These are phyloP conservation scores for Acromyrmex echinatior DNA, from an alignment of 1,140 invertebrate genomes.

Conservation along the genomic window DNA sequence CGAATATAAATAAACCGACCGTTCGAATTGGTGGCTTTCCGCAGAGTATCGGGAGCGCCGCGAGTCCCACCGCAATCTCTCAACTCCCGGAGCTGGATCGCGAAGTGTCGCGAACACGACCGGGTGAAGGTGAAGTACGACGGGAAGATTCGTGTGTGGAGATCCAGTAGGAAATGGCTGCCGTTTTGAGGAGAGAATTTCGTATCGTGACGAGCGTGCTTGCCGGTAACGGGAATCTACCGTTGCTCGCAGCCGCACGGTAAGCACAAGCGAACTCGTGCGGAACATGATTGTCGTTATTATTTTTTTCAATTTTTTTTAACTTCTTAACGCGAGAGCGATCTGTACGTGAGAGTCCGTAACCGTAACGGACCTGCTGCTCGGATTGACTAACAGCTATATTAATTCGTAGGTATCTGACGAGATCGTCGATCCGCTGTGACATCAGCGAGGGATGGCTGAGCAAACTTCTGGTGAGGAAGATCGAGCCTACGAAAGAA, in stretches of 20 bases:
- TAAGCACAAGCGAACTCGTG: slow-evolving; percentile 56
- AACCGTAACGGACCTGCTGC: neutral
- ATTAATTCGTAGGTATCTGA: slow-evolving; percentile 72
- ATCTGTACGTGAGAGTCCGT: neutral
- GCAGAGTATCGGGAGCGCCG: slow-evolving; percentile 46
- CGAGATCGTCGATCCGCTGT: slow-evolving; percentile 85
- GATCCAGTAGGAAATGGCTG: slow-evolving; percentile 80
- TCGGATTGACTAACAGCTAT: slow-evolving; percentile 46
- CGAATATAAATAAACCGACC: slow-evolving; percentile 67
- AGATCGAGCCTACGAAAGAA: slow-evolving; percentile 97
- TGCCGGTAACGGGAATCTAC: slow-evolving; percentile 76
- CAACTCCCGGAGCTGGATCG: slow-evolving; percentile 27
- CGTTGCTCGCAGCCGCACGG: slow-evolving; percentile 72
- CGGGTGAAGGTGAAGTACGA: slow-evolving; percentile 43
- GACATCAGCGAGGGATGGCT: slow-evolving; percentile 93
- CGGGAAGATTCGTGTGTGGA: slow-evolving; percentile 49
- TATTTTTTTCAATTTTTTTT: neutral
- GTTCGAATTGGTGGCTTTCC: slow-evolving; percentile 12
- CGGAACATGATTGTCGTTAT: slow-evolving; percentile 8
- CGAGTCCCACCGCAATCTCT: slow-evolving; percentile 36
- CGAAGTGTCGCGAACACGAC: slow-evolving; percentile 40
- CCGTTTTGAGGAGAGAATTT: slow-evolving; percentile 79
- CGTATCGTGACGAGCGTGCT: slow-evolving; percentile 72
- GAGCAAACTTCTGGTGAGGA: slow-evolving; percentile 95
- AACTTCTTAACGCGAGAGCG: neutral